Evolutionary conservation across 2,113 vertebrate species (phyloP).

Genomic region (Aphyosemion australe): DNA sequence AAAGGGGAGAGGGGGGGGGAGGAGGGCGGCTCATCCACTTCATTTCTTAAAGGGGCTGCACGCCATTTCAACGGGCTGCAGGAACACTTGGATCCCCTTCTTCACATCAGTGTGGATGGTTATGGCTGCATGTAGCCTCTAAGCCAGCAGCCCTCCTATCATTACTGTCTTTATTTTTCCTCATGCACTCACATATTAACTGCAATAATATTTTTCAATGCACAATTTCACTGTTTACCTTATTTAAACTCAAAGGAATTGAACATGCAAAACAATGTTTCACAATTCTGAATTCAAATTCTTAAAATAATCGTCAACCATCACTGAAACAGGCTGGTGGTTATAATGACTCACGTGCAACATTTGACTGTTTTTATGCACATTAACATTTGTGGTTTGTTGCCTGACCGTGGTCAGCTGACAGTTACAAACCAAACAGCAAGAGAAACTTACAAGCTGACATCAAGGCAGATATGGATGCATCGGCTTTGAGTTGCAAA

Average conservation of each 20-base stretch:
- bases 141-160: conserved; percentile 47
- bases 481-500: conserved; percentile 22
- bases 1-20: conserved; percentile 15
- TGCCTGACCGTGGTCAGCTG: conserved; percentile 37
- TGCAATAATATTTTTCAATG: neutral
- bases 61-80: conserved; percentile 27
- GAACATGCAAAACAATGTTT: neutral
- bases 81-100: neutral
- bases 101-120: neutral
- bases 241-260: neutral
- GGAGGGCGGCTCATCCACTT: conserved; percentile 50
- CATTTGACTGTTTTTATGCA: conserved; percentile 18
- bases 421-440: conserved; percentile 17
- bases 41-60: conserved; percentile 67
- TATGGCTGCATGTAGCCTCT: conserved; percentile 29
- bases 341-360: conserved; percentile 13
- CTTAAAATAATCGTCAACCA: conserved; percentile 4
- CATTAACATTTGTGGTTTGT: conserved; percentile 24
- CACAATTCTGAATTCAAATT: conserved; percentile 5
- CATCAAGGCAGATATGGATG: conserved; percentile 21
- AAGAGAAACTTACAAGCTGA: conserved; percentile 8
- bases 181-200: conserved; percentile 1
- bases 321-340: conserved; percentile 11
- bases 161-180: conserved; percentile 17
- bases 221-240: neutral